Percentiles rank a stretch among this genome's conserved stretches.
Conservation (phyloP, 2,888 invertebrate species). For the Mesorhabditis belari region DNA sequence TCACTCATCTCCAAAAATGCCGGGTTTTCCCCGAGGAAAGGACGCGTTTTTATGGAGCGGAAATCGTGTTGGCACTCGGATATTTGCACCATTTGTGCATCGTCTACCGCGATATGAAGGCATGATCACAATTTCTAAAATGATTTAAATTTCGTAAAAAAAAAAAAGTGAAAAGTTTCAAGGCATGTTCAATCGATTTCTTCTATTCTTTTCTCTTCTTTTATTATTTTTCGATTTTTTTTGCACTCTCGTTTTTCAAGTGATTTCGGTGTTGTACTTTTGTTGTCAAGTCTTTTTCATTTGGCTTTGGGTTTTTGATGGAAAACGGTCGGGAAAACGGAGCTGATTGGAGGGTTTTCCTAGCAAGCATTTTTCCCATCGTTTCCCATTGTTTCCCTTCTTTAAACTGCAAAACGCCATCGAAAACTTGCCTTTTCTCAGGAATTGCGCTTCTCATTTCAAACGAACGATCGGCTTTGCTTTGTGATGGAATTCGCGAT, state of each 20-base stretch:
- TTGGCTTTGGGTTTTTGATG: no score
- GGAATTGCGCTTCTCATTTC: slow-evolving; percentile 97
- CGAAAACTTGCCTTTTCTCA: slow-evolving; percentile 64
- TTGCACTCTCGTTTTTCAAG: no score
- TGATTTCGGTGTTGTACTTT: no score
- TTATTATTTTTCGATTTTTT: no score
- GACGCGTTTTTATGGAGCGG: slow-evolving; percentile 92
- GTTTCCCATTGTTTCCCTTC: neutral
- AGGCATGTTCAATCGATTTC: no score
- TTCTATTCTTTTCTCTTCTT: no score
- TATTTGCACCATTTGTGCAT: slow-evolving; percentile 82
- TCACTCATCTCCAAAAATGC: slow-evolving; percentile 72
- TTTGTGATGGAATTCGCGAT: slow-evolving; percentile 99
- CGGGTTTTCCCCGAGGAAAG: slow-evolving; percentile 67
- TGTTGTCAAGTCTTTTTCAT: no score
- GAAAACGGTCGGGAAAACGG: no score
- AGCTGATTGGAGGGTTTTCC: no score
- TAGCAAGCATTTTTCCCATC: neutral
- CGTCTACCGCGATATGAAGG: slow-evolving; percentile 92
- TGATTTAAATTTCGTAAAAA: no score
- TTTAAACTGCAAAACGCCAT: neutral
- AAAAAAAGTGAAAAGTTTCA: no score
- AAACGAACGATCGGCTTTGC: slow-evolving; percentile 91
- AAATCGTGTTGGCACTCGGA: slow-evolving; percentile 90
- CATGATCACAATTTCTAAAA: no score